These are phyloP conservation scores for Podiceps cristatus DNA, from an alignment of 2,113 vertebrate species.

Conservation along the genomic window DNA sequence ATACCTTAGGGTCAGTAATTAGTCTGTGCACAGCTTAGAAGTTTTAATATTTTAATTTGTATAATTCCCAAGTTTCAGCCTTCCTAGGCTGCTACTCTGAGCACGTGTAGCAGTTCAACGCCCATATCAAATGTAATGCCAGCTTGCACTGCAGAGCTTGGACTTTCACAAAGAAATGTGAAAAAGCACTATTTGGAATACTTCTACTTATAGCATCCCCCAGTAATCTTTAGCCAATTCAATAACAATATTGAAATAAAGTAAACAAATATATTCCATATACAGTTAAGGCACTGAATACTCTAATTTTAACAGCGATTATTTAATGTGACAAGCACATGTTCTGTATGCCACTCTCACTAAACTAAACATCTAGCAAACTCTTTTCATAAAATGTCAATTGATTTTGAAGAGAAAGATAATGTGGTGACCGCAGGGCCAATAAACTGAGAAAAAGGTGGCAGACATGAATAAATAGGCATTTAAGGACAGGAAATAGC, in stretches of 20 bases:
- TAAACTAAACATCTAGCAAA: conserved; percentile 45
- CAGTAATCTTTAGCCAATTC: background rate
- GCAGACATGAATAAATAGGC: conserved; percentile 61
- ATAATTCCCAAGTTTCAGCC: background rate
- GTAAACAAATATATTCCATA: background rate
- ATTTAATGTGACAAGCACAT: background rate
- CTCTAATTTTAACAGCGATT: background rate
- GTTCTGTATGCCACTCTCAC: background rate
- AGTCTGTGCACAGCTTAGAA: background rate
- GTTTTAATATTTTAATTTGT: background rate
- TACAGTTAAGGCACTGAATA: background rate
- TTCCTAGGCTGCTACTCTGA: background rate
- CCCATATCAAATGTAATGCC: background rate
- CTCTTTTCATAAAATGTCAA: conserved; percentile 58
- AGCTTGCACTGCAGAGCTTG: background rate
- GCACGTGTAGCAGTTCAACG: background rate
- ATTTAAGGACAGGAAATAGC: conserved; percentile 68
- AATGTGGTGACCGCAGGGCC: conserved; percentile 46
- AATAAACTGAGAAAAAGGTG: conserved; percentile 37
- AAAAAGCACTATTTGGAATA: background rate
- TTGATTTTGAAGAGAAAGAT: conserved; percentile 65
- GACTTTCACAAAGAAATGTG: background rate
- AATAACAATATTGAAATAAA: background rate
- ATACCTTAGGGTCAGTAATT: background rate
- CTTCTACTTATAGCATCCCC: background rate